phyloP scores from a whole-genome alignment of 2,888 invertebrate genomes.

The Eurytoma californica region DNA sequence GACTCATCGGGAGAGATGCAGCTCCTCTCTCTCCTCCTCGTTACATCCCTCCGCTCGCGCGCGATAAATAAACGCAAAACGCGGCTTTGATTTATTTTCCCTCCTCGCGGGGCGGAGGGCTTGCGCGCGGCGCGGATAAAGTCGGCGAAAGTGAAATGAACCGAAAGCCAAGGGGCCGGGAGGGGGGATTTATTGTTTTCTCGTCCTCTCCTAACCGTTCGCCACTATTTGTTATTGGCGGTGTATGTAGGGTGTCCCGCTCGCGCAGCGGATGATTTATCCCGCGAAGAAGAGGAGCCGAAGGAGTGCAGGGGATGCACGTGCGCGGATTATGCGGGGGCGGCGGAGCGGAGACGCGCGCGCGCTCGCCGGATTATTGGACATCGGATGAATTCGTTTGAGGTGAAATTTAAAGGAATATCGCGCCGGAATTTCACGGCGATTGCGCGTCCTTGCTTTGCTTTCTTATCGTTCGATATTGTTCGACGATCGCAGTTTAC shows the following conservation, averaged over 20 bases:
- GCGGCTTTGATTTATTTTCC: slow-evolving; percentile 59
- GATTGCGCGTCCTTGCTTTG: too few species aligned
- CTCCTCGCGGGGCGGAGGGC: slow-evolving; percentile 47
- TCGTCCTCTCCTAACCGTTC: slow-evolving; percentile 1
- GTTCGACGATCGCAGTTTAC: too few species aligned
- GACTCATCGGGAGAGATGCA: slow-evolving; percentile 19
- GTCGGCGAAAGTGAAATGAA: too few species aligned
- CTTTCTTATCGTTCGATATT: neutral
- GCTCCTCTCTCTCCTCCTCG: neutral
- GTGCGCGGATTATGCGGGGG: neutral
- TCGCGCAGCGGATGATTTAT: slow-evolving; percentile 16
- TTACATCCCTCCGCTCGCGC: slow-evolving; percentile 13
- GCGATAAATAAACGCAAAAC: slow-evolving; percentile 53
- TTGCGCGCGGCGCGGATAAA: slow-evolving; percentile 25
- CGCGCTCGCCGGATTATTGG: slow-evolving; percentile 28
- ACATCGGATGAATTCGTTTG: slow-evolving; percentile 15
- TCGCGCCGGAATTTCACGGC: too few species aligned
- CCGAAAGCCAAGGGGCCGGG: neutral
- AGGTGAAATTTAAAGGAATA: neutral
- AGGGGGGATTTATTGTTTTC: slow-evolving; percentile 46
- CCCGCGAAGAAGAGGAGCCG: neutral
- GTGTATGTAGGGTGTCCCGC: neutral
- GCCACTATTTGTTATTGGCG: slow-evolving; percentile 41
- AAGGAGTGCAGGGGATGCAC: neutral
- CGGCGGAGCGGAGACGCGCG: neutral